Conservation (phyloP, 2,797 vertebrate genomes). For the Bradypodion ventrale region DNA sequence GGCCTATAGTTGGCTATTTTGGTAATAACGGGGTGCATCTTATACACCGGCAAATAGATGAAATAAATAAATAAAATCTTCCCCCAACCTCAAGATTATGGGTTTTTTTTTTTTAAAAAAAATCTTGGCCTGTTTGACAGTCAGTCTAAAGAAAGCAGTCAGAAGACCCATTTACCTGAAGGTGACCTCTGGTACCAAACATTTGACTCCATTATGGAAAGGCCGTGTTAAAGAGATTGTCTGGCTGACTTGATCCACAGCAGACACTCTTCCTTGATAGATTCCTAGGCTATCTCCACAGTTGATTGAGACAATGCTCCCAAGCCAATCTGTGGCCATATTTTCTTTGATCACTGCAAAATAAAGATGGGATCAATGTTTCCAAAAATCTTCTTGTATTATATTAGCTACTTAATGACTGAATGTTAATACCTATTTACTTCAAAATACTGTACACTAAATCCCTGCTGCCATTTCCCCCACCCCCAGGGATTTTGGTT, state of each 20-base stretch:
- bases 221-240: slow-evolving; percentile 94
- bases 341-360: slow-evolving; percentile 35
- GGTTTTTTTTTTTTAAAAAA: not conserved
- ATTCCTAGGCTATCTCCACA: slow-evolving; percentile 93
- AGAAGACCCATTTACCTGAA: slow-evolving; percentile 85
- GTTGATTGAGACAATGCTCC: slow-evolving; percentile 95
- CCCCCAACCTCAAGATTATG: fast-evolving
- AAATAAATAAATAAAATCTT: too few relatives aligned
- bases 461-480: too few relatives aligned
- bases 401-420: not conserved
- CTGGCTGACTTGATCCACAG: slow-evolving; percentile 93
- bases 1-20: too few relatives aligned
- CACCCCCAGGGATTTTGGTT: too few relatives aligned
- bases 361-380: slow-evolving; percentile 23
- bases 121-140: not conserved
- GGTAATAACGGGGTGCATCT: too few relatives aligned
- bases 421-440: too few relatives aligned
- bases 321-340: slow-evolving; percentile 96
- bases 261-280: slow-evolving; percentile 94
- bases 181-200: slow-evolving; percentile 97
- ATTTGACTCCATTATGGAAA: slow-evolving; percentile 96
- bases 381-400: not conserved
- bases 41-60: too few relatives aligned
- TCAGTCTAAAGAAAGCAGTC: not conserved
- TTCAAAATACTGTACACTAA: too few relatives aligned